Base-by-base conservation (phyloP, 2,888 invertebrate genomes). In the Eupithecia subfuscata region DNA sequence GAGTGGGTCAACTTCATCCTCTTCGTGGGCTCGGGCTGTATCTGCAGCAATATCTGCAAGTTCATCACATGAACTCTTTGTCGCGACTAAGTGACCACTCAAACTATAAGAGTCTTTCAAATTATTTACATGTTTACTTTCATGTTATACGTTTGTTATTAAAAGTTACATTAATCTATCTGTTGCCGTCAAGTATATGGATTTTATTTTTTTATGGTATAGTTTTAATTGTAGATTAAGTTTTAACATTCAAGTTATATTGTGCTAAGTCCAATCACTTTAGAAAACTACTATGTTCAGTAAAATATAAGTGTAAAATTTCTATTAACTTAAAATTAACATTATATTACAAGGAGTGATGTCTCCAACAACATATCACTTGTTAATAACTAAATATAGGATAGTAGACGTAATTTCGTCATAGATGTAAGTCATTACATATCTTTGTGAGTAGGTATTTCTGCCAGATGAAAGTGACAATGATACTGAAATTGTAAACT, bases 351-450 rank as follows among this genome's bases (percentile, higher is more conserved):
- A 91, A 83, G 91, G 93, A 93, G 94, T 92, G 91, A 91, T 93
- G 86, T 83, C 94, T 94, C 93, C 92, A 90, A 85, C 92, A 89
- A 95, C 95, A 95, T 95, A 95, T 95, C 95, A 95, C 93, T 94
- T 94, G 94, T 94, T 94, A 94, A 90, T 93, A 94, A 94, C 88
- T 92, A 92, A 93, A 90, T 92, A 90, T 92, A 93, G 91, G 87
- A 90, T 84, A 84, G 89, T 93, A 92, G 92, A 83, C 80, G 87
- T 93, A 93, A 92, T 90, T 93, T 91, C 87, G 89, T 92, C 90
- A 88, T 93, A 94, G 90, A 73, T 79, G 78, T 91, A 93, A 91
- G 91, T 86, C 85, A 89, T 86, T 86, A 93, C 93, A 93, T 93
- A 93, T 93, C 92, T 91, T 89, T 82, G 85, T 84, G 78, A 81